Evolutionary conservation across 2,888 invertebrate genomes (phyloP).

Genomic region (Ecliptopera silaceata): DNA sequence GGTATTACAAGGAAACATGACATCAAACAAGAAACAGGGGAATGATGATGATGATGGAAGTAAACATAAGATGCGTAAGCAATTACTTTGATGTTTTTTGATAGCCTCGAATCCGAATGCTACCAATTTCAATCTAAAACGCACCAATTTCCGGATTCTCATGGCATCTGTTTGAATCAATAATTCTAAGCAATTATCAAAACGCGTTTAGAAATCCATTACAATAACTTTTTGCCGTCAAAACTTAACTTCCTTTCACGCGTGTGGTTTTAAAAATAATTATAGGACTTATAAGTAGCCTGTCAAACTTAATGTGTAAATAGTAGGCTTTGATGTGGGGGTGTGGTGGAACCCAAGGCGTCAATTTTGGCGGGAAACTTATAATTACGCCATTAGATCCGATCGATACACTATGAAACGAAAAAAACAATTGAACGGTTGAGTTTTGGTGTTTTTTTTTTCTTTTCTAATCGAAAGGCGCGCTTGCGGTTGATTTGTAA

Average conservation of each 20-base stretch:
- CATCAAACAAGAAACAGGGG: too few relatives aligned
- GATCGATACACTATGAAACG: constrained; percentile 66
- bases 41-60: too few relatives aligned
- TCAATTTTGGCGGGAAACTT: constrained; percentile 74
- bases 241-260: constrained; percentile 57
- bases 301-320: constrained; percentile 81
- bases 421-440: constrained; percentile 52
- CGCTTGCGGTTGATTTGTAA: constrained; percentile 55
- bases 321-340: constrained; percentile 62
- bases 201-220: constrained; percentile 71
- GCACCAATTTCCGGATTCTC: constrained; percentile 45
- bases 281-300: constrained; percentile 74
- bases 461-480: constrained; percentile 52
- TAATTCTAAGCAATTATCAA: constrained; percentile 60
- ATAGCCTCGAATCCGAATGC: constrained; percentile 10
- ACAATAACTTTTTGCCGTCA: constrained; percentile 55
- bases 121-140: constrained; percentile 14
- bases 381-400: constrained; percentile 78
- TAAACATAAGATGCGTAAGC: too few relatives aligned
- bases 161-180: constrained; percentile 64
- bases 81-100: not conserved
- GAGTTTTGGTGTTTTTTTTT: constrained; percentile 55
- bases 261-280: constrained; percentile 71
- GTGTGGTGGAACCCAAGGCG: constrained; percentile 59
- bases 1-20: too few relatives aligned